Percentiles rank a stretch among this genome's conserved stretches.
phyloP scores from a whole-genome alignment of 2,888 invertebrate genomes.

The Crocallis elinguaria region DNA sequence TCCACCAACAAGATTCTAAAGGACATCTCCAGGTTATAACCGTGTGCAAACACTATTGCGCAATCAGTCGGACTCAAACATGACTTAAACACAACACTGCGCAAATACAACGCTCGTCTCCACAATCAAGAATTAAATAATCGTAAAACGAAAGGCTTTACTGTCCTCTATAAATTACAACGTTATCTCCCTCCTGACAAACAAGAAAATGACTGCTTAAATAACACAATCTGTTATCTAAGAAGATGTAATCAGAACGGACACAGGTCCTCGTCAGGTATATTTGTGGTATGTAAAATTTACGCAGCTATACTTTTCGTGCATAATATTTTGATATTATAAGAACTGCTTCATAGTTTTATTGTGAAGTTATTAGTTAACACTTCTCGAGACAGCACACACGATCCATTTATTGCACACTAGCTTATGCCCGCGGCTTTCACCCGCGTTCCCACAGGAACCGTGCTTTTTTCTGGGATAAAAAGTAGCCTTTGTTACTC shows the following conservation, averaged over 20 bases:
- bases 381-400: too few relatives aligned
- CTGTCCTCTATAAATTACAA: conserved; percentile 76
- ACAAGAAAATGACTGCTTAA: conserved; percentile 72
- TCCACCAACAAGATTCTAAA: conserved; percentile 45
- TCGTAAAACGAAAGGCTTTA: conserved; percentile 73
- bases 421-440: too few relatives aligned
- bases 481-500: too few relatives aligned
- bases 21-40: conserved; percentile 57
- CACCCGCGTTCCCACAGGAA: too few relatives aligned
- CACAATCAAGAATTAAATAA: conserved; percentile 74
- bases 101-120: conserved; percentile 65
- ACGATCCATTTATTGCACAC: too few relatives aligned
- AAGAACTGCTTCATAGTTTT: too few relatives aligned
- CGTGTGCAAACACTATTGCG: conserved; percentile 52
- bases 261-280: conserved; percentile 51
- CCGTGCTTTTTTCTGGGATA: too few relatives aligned
- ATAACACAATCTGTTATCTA: conserved; percentile 72
- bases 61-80: conserved; percentile 65
- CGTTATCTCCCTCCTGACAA: conserved; percentile 74
- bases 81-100: conserved; percentile 44
- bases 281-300: conserved; percentile 12
- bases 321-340: too few relatives aligned
- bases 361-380: too few relatives aligned
- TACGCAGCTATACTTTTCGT: background rate
- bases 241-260: conserved; percentile 71